Conservation (phyloP, 2,888 invertebrate species). For the Sphinx pinastri region DNA sequence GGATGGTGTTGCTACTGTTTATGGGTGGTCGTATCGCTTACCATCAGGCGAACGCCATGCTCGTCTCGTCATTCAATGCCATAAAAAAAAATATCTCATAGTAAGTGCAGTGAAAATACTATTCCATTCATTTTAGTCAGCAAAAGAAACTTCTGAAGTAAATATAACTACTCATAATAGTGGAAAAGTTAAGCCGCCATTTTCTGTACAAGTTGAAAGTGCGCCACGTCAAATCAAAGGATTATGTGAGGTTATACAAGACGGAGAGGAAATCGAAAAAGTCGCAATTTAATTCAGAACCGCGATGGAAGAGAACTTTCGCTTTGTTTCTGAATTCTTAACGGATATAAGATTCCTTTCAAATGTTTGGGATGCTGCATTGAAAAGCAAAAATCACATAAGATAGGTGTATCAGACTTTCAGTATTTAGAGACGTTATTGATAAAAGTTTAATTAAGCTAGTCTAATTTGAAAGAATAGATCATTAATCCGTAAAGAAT, state of each 20-base stretch:
- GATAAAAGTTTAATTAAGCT: too few relatives aligned
- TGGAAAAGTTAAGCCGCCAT: slow-evolving; percentile 4
- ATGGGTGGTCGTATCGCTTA: too few relatives aligned
- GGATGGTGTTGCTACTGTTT: too few relatives aligned
- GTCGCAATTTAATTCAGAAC: neutral
- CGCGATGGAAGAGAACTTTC: neutral
- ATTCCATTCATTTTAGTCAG: neutral
- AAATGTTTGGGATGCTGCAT: neutral
- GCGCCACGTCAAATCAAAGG: slow-evolving; percentile 17
- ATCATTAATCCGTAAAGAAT: too few relatives aligned
- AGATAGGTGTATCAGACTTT: neutral
- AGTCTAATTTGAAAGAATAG: too few relatives aligned
- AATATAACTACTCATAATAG: neutral
- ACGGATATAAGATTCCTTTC: neutral
- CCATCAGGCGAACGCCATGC: too few relatives aligned
- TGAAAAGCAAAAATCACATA: neutral
- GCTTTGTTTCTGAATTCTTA: neutral
- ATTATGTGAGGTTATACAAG: slow-evolving; percentile 31
- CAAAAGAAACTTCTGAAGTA: neutral
- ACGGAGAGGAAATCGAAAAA: slow-evolving; percentile 5
- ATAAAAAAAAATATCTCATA: too few relatives aligned
- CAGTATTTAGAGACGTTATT: too few relatives aligned
- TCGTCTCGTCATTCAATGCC: too few relatives aligned
- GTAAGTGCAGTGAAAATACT: neutral
- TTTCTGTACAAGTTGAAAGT: neutral